Percentiles rank a stretch among this genome's conserved stretches.
Conservation (phyloP, 2,888 invertebrate genomes). For the Xanthia icteritia region DNA sequence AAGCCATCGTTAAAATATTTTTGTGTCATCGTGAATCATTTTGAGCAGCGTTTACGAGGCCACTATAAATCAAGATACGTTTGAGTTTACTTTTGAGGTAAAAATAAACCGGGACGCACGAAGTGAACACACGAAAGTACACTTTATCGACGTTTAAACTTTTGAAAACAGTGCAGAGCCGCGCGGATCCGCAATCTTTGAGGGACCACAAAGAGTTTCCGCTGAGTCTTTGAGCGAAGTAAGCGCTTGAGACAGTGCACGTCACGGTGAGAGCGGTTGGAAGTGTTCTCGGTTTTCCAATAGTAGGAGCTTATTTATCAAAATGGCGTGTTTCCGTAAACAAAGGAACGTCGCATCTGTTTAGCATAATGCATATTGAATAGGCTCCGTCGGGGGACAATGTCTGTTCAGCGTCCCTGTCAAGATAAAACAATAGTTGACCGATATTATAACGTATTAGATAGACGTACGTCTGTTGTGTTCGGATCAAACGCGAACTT, state of each 20-base stretch:
- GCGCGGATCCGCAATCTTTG: conserved; percentile 41
- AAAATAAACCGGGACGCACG: conserved; percentile 76
- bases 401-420: conserved; percentile 50
- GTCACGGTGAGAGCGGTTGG: conserved; percentile 58
- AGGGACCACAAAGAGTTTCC: conserved; percentile 60
- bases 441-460: conserved; percentile 48
- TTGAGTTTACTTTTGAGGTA: conserved; percentile 82
- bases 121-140: conserved; percentile 58
- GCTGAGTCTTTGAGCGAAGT: conserved; percentile 46
- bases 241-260: conserved; percentile 34
- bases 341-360: conserved; percentile 68
- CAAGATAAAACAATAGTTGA: conserved; percentile 52
- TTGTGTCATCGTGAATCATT: conserved; percentile 82
- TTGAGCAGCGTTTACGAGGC: conserved; percentile 78
- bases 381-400: conserved; percentile 57
- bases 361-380: conserved; percentile 75
- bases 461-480: conserved; percentile 28
- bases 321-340: conserved; percentile 68
- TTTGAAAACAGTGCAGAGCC: conserved; percentile 44
- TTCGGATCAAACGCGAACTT: conserved; percentile 50
- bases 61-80: conserved; percentile 81
- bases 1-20: conserved; percentile 77
- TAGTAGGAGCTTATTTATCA: conserved; percentile 63
- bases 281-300: conserved; percentile 55
- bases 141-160: conserved; percentile 54